Evolutionary conservation across 2,797 vertebrate genomes (phyloP).

Genomic region (Gallinago nigripennis): DNA sequence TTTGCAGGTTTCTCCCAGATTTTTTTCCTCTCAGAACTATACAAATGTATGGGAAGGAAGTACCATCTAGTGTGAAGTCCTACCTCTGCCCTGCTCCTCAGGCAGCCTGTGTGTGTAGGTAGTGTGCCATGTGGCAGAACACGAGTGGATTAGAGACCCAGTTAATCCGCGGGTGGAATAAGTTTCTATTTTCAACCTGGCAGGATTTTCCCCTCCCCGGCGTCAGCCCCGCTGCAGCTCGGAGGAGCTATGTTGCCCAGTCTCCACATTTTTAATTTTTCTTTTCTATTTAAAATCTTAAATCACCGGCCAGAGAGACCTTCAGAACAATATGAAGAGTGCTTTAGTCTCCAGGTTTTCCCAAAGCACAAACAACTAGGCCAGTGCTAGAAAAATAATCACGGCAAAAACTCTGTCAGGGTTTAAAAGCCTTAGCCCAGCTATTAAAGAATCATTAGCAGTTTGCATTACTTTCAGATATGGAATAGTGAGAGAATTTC

Average conservation of each 20-base stretch:
- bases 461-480: neutral
- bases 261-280: neutral
- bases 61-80: neutral
- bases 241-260: neutral
- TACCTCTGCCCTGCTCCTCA: neutral
- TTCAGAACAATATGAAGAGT: neutral
- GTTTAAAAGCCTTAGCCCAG: neutral
- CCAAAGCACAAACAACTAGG: neutral
- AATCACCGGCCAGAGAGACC: neutral
- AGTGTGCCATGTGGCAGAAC: slow-evolving; percentile 23
- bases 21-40: neutral
- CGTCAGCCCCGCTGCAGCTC: neutral
- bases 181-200: slow-evolving; percentile 55
- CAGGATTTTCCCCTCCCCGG: neutral
- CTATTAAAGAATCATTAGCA: neutral
- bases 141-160: slow-evolving; percentile 48
- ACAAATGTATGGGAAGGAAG: neutral
- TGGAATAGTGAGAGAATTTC: neutral
- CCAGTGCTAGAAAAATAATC: neutral
- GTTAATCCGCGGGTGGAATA: slow-evolving; percentile 41
- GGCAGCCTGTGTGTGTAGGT: neutral
- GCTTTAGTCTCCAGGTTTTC: neutral
- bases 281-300: slow-evolving; percentile 7
- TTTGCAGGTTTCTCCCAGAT: neutral
- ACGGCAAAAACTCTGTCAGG: neutral